These are phyloP conservation scores for Masticophis lateralis DNA, from an alignment of 2,797 vertebrate genomes.

Conservation along the genomic window DNA sequence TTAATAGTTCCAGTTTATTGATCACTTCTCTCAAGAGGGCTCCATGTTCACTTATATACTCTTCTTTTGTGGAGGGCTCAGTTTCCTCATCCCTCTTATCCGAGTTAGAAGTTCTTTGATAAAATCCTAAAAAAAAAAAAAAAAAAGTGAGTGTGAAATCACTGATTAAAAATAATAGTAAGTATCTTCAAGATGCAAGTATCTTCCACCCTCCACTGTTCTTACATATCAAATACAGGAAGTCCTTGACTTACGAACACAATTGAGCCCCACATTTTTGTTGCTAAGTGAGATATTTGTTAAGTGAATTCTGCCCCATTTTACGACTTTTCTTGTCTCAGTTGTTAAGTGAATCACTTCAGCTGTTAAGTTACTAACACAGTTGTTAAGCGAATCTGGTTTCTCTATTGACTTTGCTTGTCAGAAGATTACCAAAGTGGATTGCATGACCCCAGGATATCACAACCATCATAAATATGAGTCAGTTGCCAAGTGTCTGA, in stretches of 20 bases:
- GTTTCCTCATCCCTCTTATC: constrained; percentile 97
- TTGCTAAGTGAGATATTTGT: neutral
- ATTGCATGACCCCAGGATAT: neutral
- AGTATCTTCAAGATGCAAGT: neutral
- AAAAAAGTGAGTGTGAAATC: constrained; percentile 38
- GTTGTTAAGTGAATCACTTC: neutral
- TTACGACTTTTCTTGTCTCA: neutral
- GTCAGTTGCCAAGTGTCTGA: neutral
- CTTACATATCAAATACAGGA: neutral
- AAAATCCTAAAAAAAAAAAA: constrained; percentile 79
- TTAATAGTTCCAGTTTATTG: constrained; percentile 60
- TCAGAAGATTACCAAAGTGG: neutral
- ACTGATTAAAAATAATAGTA: neutral
- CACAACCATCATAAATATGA: neutral
- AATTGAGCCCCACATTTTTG: neutral
- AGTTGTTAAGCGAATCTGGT: neutral
- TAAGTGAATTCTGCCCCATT: neutral
- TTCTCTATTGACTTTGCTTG: neutral
- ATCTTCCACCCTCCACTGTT: neutral
- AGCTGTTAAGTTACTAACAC: neutral
- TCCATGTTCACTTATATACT: constrained; percentile 80
- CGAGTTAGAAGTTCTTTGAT: constrained; percentile 90
- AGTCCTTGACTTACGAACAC: neutral
- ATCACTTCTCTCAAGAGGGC: constrained; percentile 58
- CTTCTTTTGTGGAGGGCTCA: constrained; percentile 94